Conservation (phyloP, 2,888 invertebrate genomes). For the Hypena proboscidalis region DNA sequence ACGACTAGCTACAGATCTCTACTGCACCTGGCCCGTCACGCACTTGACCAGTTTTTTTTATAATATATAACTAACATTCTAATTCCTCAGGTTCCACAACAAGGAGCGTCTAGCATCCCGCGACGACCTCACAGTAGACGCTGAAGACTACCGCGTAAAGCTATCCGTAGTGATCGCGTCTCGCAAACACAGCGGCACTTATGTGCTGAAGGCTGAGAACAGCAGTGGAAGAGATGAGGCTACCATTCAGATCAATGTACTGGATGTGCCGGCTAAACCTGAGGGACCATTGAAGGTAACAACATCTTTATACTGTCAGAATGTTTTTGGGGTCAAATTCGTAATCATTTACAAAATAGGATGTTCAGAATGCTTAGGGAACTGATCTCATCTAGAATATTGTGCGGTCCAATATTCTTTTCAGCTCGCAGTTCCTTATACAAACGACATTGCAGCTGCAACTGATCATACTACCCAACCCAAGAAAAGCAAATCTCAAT, state of each 20-base stretch:
- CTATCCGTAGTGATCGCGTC: constrained; percentile 90
- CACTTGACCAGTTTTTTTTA: too few species aligned
- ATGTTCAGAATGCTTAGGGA: too few species aligned
- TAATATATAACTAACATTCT: not conserved
- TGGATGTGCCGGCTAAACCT: constrained; percentile 96
- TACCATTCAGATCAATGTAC: constrained; percentile 91
- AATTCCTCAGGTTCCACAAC: constrained; percentile 88
- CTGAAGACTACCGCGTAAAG: constrained; percentile 94
- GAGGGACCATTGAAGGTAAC: constrained; percentile 94
- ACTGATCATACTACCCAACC: too few species aligned
- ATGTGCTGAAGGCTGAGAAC: constrained; percentile 95
- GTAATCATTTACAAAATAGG: too few species aligned
- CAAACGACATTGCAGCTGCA: too few species aligned
- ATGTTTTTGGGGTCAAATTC: too few species aligned
- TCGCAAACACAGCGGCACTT: constrained; percentile 92
- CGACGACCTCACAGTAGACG: constrained; percentile 89
- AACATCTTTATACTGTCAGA: not conserved
- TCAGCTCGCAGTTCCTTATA: too few species aligned
- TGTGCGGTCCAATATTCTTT: too few species aligned
- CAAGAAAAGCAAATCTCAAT: too few species aligned
- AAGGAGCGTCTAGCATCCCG: constrained; percentile 91
- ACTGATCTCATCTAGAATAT: too few species aligned
- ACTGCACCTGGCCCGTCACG: too few species aligned
- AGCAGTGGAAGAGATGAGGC: constrained; percentile 95
- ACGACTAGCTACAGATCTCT: too few species aligned